Evolutionary conservation across 2,888 invertebrate genomes (phyloP).

Genomic region (Mythimna impura): DNA sequence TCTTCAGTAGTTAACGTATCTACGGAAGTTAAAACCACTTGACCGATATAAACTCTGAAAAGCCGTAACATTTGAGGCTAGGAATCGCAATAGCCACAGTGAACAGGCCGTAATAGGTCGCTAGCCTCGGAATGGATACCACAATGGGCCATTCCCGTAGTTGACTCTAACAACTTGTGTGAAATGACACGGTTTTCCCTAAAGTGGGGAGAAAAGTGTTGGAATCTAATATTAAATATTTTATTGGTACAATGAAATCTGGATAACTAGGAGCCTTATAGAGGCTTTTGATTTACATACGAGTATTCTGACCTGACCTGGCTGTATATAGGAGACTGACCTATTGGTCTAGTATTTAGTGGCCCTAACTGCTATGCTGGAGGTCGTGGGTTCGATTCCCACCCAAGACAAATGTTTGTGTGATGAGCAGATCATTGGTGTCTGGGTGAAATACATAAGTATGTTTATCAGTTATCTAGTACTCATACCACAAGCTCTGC

Average conservation of each 20-base stretch:
- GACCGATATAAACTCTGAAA: slow-evolving; percentile 17
- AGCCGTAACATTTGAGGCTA: slow-evolving; percentile 33
- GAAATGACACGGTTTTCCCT: slow-evolving; percentile 12
- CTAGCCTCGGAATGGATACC: slow-evolving; percentile 42
- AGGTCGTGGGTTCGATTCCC: too few relatives aligned
- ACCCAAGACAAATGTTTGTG: too few relatives aligned
- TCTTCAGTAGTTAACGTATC: slow-evolving; percentile 22
- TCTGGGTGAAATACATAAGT: too few relatives aligned
- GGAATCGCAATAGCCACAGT: slow-evolving; percentile 46
- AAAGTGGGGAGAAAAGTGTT: slow-evolving; percentile 10
- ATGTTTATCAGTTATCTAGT: too few relatives aligned
- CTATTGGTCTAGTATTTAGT: too few relatives aligned
- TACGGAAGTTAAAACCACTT: slow-evolving; percentile 42
- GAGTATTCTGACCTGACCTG: too few relatives aligned
- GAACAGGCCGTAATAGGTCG: slow-evolving; percentile 54
- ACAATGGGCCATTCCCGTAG: slow-evolving; percentile 44
- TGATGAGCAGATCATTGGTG: too few relatives aligned
- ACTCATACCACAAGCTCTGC: too few relatives aligned
- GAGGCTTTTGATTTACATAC: too few relatives aligned
- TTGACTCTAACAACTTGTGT: slow-evolving; percentile 44
- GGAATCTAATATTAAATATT: slow-evolving; percentile 4
- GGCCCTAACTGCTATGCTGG: too few relatives aligned
- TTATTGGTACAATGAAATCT: neutral
- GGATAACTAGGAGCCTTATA: too few relatives aligned
- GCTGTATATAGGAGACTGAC: too few relatives aligned